These are phyloP conservation scores for Lagocephalus sceleratus DNA, from an alignment of 2,797 vertebrate genomes.

Conservation along the genomic window DNA sequence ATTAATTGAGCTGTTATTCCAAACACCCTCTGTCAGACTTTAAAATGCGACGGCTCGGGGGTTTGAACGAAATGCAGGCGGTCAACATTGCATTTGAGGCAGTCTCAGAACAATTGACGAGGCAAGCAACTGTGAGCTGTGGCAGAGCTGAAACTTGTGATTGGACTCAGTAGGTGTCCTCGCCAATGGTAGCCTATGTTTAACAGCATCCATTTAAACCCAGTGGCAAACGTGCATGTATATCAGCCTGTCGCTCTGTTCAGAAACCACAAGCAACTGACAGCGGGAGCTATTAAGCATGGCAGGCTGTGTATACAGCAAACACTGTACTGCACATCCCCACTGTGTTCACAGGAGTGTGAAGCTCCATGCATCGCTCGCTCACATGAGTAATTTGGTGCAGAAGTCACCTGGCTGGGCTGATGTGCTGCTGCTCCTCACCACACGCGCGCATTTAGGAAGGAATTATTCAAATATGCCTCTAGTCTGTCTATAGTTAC, in stretches of 20 bases:
- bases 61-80: conserved; percentile 34
- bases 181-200: conserved; percentile 39
- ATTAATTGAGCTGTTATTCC: conserved; percentile 59
- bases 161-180: conserved; percentile 55
- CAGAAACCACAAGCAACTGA: conserved; percentile 43
- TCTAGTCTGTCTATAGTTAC: conserved; percentile 15
- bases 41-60: conserved; percentile 43
- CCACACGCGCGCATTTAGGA: conserved; percentile 16
- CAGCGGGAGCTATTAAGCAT: conserved; percentile 50
- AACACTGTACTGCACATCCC: conserved; percentile 54
- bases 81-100: conserved; percentile 29
- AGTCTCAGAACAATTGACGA: conserved; percentile 39
- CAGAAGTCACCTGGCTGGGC: conserved; percentile 23
- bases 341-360: conserved; percentile 60
- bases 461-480: conserved; percentile 36
- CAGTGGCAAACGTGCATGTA: conserved; percentile 43
- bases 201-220: conserved; percentile 48
- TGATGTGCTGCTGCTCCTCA: conserved; percentile 38
- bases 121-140: conserved; percentile 29
- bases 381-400: conserved; percentile 56
- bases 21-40: conserved; percentile 38
- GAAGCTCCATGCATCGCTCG: conserved; percentile 48
- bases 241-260: conserved; percentile 41
- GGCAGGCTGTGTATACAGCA: conserved; percentile 53
- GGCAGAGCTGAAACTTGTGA: conserved; percentile 51